Evolutionary conservation across 2,797 vertebrate species (phyloP).

Genomic region (Mus spretus): DNA sequence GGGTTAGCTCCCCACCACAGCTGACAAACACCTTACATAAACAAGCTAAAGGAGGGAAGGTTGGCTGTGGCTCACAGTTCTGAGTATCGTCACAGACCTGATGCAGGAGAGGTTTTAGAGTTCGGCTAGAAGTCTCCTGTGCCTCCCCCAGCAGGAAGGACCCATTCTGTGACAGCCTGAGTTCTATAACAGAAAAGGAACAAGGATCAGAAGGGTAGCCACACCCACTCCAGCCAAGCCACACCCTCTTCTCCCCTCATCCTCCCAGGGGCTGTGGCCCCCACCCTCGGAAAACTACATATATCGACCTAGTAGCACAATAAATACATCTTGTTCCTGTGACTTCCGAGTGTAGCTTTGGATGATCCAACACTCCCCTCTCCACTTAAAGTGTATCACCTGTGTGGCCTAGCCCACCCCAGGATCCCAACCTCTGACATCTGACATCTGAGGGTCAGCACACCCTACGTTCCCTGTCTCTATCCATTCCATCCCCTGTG

Average conservation of each 20-base stretch:
- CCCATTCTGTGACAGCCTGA: not conserved
- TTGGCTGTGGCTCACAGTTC: not conserved
- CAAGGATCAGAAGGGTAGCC: no score
- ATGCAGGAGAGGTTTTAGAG: not conserved
- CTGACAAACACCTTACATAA: no score
- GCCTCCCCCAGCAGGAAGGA: not conserved
- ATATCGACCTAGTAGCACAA: not conserved
- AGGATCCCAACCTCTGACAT: not conserved
- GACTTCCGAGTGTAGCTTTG: not conserved
- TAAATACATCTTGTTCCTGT: not conserved
- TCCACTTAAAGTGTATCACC: not conserved
- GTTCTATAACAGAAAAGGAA: not conserved
- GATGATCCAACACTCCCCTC: not conserved
- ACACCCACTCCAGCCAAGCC: not conserved
- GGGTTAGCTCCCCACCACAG: not conserved
- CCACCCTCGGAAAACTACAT: not conserved
- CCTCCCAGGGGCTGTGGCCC: not conserved
- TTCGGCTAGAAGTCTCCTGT: not conserved
- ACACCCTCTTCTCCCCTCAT: not conserved
- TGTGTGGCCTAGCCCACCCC: not conserved
- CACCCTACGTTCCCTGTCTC: not conserved
- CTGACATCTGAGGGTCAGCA: no score
- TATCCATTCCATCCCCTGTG: not conserved
- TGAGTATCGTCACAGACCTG: not conserved
- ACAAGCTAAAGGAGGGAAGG: not conserved